A percentile compares a stretch with the other conserved stretches of the same genome.
These are phyloP conservation scores for Thalassophryne amazonica DNA, from an alignment of 2,797 vertebrate species.

Conservation along the genomic window DNA sequence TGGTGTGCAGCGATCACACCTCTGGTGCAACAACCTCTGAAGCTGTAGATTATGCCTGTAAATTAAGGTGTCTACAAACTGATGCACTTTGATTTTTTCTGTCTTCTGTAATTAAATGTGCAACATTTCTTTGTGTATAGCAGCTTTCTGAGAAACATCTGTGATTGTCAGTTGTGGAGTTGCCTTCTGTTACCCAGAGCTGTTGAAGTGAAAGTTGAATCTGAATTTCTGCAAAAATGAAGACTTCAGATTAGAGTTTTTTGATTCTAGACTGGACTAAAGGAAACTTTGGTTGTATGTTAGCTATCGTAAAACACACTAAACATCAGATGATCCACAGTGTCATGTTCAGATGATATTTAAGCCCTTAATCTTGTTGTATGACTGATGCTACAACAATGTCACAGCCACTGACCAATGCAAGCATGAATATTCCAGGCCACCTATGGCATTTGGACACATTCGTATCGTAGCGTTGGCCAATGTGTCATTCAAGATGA, in stretches of 20 bases:
- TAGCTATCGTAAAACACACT: too few species aligned
- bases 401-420: too few species aligned
- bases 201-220: slow-evolving; percentile 2
- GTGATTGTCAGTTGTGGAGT: slow-evolving; percentile 17
- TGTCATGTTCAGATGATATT: too few species aligned
- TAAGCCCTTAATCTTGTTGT: too few species aligned
- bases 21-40: slow-evolving; percentile 11
- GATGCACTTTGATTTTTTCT: slow-evolving; percentile 42
- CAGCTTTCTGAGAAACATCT: slow-evolving; percentile 31
- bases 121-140: slow-evolving; percentile 41
- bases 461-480: too few species aligned
- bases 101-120: slow-evolving; percentile 49
- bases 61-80: slow-evolving; percentile 35
- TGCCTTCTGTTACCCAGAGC: slow-evolving; percentile 16
- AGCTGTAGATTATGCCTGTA: slow-evolving; percentile 55
- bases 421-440: too few species aligned
- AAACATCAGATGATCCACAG: too few species aligned
- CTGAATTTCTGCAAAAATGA: neutral
- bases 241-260: neutral
- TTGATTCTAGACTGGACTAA: slow-evolving; percentile 4
- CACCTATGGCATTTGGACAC: too few species aligned
- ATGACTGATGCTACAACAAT: too few species aligned
- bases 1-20: slow-evolving; percentile 7
- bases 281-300: too few species aligned
- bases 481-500: too few species aligned